Base-by-base conservation (phyloP, 2,888 invertebrate species). In the Hemithea aestivaria region DNA sequence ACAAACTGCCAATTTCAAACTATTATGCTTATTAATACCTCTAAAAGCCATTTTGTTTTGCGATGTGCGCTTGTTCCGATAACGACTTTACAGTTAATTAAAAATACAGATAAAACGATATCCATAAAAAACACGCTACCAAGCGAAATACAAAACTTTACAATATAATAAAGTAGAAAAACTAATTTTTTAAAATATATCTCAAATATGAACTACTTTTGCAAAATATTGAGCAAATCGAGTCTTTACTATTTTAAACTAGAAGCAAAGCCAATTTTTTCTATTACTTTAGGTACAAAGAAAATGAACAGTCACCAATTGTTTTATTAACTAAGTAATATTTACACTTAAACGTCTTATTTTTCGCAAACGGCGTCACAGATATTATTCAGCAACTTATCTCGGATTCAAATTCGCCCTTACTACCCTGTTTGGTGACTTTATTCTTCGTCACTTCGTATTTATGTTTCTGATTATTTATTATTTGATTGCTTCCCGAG, bases 381-480 rank as follows among this genome's bases (percentile, higher is more conserved):
- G 31, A 39, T 40, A 32, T 31, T 35, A 22, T 64, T 84, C 90
- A 92, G 88, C 92, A 92, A 76, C 90, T 92, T 58, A 92, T 91
- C 71, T 92, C 92, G 27, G 91, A 89, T 65, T 91, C 91, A 29
- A 62, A 71, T 31, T 69, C 72, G 23, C 66, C 74, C 40, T 74
- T 80, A 63, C 78, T 84, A 80, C 83, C 83, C 81, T 84, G 84
- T 78, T 81, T 82, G 27, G 58, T 72, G 9, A 76, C 53, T 61
- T 76, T 76, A 53, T 61, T 66, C 40, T 62, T 70, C n/a, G n/a
- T n/a, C n/a, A n/a, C n/a, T n/a, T n/a, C n/a, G n/a, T n/a, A n/a
- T n/a, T 53, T 48, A 33, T 73, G 77, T 40, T 73, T 74, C 34
- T 71, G 56, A 38, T 66, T 48, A 9, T 51, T 53, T n/a, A 42